Conservation (phyloP, 2,113 vertebrate genomes). For the Crotalus horridus region DNA sequence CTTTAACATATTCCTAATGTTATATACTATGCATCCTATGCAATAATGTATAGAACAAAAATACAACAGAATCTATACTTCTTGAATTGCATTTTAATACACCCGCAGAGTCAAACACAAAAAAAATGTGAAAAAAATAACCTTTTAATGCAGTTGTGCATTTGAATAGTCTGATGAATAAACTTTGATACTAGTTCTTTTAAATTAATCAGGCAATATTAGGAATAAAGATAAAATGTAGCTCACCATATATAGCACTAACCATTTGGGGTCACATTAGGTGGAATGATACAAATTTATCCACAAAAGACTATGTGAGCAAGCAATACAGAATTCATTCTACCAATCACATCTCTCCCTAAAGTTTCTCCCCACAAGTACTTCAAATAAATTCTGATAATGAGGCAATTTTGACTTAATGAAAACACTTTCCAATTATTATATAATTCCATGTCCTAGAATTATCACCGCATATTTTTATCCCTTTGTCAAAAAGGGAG, state of each 20-base stretch:
- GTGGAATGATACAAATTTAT: not conserved
- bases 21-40: not conserved
- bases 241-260: not conserved
- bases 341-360: not conserved
- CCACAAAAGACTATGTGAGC: not conserved
- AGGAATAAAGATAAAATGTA: not conserved
- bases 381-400: not conserved
- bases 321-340: not conserved
- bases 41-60: not conserved
- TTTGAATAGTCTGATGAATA: not conserved
- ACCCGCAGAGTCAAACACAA: not conserved
- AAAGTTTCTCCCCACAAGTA: not conserved
- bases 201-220: not conserved
- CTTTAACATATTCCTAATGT: not conserved
- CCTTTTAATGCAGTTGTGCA: not conserved
- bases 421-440: not conserved
- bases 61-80: not conserved
- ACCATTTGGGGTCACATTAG: not conserved
- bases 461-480: not conserved
- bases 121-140: not conserved
- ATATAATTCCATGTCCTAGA: not conserved
- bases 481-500: not conserved
- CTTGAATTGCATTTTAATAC: not conserved
- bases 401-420: not conserved
- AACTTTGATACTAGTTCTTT: not conserved